Conservation (phyloP, 2,797 vertebrate genomes). For the Amphiprion clarkii region DNA sequence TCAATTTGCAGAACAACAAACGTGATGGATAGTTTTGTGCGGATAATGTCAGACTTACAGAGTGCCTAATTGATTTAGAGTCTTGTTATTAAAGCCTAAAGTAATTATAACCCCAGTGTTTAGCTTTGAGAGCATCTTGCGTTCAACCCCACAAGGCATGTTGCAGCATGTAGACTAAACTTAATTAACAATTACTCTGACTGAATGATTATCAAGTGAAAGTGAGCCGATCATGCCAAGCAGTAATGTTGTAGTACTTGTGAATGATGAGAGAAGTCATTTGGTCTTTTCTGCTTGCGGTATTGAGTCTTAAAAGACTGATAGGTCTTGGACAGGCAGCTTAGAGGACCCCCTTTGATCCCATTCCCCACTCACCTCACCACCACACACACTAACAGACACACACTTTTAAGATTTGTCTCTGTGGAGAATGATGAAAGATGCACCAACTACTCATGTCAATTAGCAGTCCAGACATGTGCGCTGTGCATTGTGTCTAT, state of each 20-base stretch:
- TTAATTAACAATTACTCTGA: slow-evolving; percentile 49
- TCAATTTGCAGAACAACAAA: slow-evolving; percentile 56
- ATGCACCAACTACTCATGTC: slow-evolving; percentile 65
- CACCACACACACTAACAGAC: slow-evolving; percentile 3
- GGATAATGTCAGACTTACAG: slow-evolving; percentile 63
- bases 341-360: slow-evolving; percentile 60
- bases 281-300: slow-evolving; percentile 22
- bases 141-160: slow-evolving; percentile 3
- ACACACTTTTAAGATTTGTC: slow-evolving; percentile 55
- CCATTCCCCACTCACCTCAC: slow-evolving; percentile 26
- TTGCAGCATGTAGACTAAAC: slow-evolving; percentile 38
- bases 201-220: slow-evolving; percentile 40
- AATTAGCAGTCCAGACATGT: slow-evolving; percentile 70
- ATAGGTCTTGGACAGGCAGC: slow-evolving; percentile 38
- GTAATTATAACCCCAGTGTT: slow-evolving; percentile 65
- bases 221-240: slow-evolving; percentile 20
- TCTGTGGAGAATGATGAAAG: slow-evolving; percentile 69
- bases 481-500: slow-evolving; percentile 28
- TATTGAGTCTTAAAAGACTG: slow-evolving; percentile 37
- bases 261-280: slow-evolving; percentile 16
- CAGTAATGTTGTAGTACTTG: slow-evolving; percentile 7
- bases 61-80: slow-evolving; percentile 71
- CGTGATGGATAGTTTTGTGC: slow-evolving; percentile 71
- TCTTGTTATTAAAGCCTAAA: slow-evolving; percentile 74
- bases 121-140: slow-evolving; percentile 43